These are phyloP conservation scores for Homarus gammarus DNA, from an alignment of 2,888 invertebrate species.

Conservation along the genomic window DNA sequence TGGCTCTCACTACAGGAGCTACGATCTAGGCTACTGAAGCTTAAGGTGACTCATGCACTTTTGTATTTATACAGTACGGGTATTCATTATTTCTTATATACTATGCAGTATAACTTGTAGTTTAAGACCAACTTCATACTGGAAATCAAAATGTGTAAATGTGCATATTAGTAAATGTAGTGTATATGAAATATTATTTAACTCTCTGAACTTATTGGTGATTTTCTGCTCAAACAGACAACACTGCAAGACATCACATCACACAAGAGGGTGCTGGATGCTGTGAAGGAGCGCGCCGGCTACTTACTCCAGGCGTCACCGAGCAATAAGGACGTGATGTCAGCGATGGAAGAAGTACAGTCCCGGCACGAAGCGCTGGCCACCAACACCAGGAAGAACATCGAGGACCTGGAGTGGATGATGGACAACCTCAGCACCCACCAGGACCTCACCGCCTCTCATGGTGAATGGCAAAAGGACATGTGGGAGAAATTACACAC, in stretches of 20 bases:
- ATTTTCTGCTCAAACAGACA: conserved; percentile 81
- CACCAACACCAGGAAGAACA: conserved; percentile 84
- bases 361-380: conserved; percentile 87
- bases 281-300: conserved; percentile 92
- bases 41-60: conserved; percentile 82
- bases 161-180: conserved; percentile 42
- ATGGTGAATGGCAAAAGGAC: conserved; percentile 93
- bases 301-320: conserved; percentile 84
- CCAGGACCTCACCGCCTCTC: conserved; percentile 89
- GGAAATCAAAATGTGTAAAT: not conserved
- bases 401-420: conserved; percentile 87
- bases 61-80: not conserved
- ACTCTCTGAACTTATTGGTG: not conserved
- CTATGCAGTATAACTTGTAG: not conserved
- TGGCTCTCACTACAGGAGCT: conserved; percentile 91
- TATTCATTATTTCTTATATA: not conserved
- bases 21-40: conserved; percentile 89
- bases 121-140: not conserved
- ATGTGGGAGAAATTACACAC: conserved; percentile 92
- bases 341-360: conserved; percentile 87
- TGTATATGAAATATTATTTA: conserved; percentile 33
- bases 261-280: conserved; percentile 93
- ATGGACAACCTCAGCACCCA: conserved; percentile 92
- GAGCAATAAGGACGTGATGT: conserved; percentile 84
- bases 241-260: conserved; percentile 92